Conservation (phyloP, 1,140 invertebrate species). For the Venustaconcha ellipsiformis region DNA sequence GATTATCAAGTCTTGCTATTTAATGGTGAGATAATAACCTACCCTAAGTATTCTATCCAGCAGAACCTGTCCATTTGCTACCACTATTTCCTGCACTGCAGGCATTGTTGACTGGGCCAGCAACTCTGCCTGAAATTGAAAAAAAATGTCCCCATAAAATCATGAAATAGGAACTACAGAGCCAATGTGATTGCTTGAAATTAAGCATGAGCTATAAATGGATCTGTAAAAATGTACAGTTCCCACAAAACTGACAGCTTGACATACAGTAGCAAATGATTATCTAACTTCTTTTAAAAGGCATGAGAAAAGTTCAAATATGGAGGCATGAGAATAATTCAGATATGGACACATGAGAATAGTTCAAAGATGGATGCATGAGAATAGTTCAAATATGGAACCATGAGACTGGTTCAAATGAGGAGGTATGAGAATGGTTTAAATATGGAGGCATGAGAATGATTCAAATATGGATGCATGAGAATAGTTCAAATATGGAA, state of each 20-base stretch:
- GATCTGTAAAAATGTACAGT: neutral
- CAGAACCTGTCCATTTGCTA: conserved; percentile 71
- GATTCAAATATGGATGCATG: no score
- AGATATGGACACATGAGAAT: no score
- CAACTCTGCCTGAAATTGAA: conserved; percentile 67
- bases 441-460: no score
- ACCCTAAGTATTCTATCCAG: conserved; percentile 71
- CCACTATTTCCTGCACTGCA: conserved; percentile 70
- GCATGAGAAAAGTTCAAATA: no score
- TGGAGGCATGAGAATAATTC: no score
- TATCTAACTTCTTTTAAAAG: neutral
- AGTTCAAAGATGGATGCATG: no score
- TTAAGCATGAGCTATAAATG: neutral
- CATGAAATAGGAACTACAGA: neutral
- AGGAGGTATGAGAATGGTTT: no score
- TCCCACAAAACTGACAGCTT: neutral
- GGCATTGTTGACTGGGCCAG: conserved; percentile 69
- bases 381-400: no score
- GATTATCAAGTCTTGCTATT: no score
- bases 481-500: no score
- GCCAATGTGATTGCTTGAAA: neutral
- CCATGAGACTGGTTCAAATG: no score
- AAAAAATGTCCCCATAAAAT: neutral
- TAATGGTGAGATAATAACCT: conserved; percentile 7
- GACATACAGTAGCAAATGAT: neutral